Evolutionary conservation across 2,888 invertebrate species (phyloP).

Genomic region (Tortrix viridana): DNA sequence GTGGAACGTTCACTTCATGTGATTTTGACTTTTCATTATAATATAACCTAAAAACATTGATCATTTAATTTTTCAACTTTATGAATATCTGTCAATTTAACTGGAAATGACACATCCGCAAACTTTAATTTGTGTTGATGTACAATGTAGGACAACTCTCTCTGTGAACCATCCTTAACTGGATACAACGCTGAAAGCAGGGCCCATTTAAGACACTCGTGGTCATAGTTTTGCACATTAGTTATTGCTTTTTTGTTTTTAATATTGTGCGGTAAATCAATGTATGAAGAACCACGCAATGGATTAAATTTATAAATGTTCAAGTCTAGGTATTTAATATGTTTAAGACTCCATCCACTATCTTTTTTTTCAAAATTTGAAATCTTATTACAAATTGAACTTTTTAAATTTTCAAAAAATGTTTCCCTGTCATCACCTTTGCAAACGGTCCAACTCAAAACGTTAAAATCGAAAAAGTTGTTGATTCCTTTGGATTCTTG

Average conservation of each 20-base stretch:
- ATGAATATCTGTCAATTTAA: constrained; percentile 44
- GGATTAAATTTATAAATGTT: constrained; percentile 3
- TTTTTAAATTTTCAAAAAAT: constrained; percentile 8
- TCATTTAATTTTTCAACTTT: constrained; percentile 46
- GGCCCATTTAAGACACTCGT: constrained; percentile 5
- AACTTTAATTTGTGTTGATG: constrained; percentile 44
- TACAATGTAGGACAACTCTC: constrained; percentile 35
- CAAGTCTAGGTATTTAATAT: constrained; percentile 2
- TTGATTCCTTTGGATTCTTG: constrained; percentile 15
- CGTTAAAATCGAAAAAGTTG: constrained; percentile 14
- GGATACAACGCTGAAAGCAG: constrained; percentile 1
- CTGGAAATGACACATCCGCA: constrained; percentile 43
- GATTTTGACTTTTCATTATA: constrained; percentile 38
- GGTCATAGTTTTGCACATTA: background rate
- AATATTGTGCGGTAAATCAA: constrained; percentile 5
- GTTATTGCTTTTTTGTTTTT: constrained; percentile 5
- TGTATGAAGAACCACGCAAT: no score
- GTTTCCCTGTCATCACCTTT: constrained; percentile 2
- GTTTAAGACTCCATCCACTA: constrained; percentile 9
- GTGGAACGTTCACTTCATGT: constrained; percentile 42
- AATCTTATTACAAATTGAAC: background rate
- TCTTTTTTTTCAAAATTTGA: constrained; percentile 8
- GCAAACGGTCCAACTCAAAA: constrained; percentile 17
- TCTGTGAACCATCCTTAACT: background rate
- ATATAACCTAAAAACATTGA: constrained; percentile 48